phyloP scores from a whole-genome alignment of 1,140 invertebrate species.

The Monomorium pharaonis region DNA sequence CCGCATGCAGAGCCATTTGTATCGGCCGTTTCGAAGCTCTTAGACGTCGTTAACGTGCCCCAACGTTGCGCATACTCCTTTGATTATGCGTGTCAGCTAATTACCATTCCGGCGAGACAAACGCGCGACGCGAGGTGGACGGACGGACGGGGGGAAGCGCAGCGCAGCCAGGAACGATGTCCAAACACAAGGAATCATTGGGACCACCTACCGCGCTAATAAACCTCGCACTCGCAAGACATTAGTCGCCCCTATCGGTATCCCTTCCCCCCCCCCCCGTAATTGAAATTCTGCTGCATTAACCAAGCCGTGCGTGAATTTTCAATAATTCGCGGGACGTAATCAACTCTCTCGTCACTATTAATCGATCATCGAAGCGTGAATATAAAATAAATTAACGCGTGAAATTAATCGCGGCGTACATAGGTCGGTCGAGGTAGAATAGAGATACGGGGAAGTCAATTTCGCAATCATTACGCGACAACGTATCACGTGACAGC shows the following conservation, averaged over 20 bases:
- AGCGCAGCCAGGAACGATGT: conserved; percentile 3
- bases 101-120: conserved; percentile 61
- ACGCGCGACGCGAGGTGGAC: background rate
- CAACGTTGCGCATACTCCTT: conserved; percentile 64
- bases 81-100: conserved; percentile 69
- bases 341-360: conserved; percentile 47
- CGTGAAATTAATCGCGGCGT: conserved; percentile 37
- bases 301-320: conserved; percentile 50
- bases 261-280: conserved; percentile 41
- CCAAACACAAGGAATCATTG: conserved; percentile 55
- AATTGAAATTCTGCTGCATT: conserved; percentile 58
- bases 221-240: conserved; percentile 53
- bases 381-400: conserved; percentile 42
- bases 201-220: conserved; percentile 65
- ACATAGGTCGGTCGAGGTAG: background rate
- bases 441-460: background rate
- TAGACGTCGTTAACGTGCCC: conserved; percentile 69
- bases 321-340: conserved; percentile 49
- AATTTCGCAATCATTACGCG: conserved; percentile 14
- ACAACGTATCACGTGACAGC: conserved; percentile 37
- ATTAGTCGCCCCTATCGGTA: conserved; percentile 35
- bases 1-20: conserved; percentile 77
- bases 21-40: conserved; percentile 71
- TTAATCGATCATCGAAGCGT: conserved; percentile 45
- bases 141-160: background rate